Evolutionary conservation across 2,797 vertebrate species (phyloP), one percentile per base, ranked within the genome.

Genomic region (Parambassis ranga): DNA sequence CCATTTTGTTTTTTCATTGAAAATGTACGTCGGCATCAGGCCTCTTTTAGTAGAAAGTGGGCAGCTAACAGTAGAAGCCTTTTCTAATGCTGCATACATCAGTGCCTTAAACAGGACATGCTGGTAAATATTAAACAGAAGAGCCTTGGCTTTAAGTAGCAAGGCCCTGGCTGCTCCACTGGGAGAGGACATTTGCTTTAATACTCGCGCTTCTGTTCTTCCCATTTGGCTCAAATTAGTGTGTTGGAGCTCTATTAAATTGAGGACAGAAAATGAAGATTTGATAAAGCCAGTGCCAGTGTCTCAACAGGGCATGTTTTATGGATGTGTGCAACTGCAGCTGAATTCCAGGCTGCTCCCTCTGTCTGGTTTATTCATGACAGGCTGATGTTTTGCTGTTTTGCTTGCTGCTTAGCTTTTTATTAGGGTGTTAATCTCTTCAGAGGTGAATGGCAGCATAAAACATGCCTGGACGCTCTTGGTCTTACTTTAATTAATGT

Each of bases 311-410:
- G 75, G 13, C 52, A 71, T 82, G 59, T 80, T 84, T 84, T 71
- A 88, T 86, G 69, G 61, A 80, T 72, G 43, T 43, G 33, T 10
- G n/a, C 26, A 13, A 9, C 56, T 18, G 2, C 59, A 50, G 52
- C 63, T 61, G 61, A 63, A 69, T 53, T 68, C 4, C 38, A 46
- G 38, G 8, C 36, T 5, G 6, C 26, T 47, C 20, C 41, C 31
- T 38, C 38, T 37, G 43, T 35, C 46, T 77, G 69, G 32, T 80
- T 86, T 85, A 82, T 86, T 84, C 73, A 83, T 78, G 76, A 59
- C 20, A 48, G 36, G 22, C 46, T 36, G 55, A 67, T 72, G 59
- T 61, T 57, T 79, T n/a, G 18, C 52, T 53, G 59, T 62, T 63
- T 71, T 47, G 47, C 59, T 60, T 30, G 15, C 52, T 63, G 30